Evolutionary conservation across 2,888 invertebrate genomes (phyloP).

Genomic region (Apotomis turbidana): DNA sequence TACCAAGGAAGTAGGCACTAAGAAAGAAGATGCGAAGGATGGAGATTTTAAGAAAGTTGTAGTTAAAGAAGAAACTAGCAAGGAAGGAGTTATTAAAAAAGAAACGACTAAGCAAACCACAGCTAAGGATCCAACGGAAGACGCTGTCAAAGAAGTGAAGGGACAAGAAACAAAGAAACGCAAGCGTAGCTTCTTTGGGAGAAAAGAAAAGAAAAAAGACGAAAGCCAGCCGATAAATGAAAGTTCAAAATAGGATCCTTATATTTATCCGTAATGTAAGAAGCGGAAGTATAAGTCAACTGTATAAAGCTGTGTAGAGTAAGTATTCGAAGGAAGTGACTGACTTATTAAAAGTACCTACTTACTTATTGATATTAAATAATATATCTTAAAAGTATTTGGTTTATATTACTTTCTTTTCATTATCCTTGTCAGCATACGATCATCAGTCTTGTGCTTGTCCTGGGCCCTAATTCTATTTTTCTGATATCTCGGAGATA

Average conservation of each 20-base stretch:
- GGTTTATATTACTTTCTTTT: too few relatives aligned
- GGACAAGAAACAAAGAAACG: slow-evolving; percentile 13
- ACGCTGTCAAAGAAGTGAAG: slow-evolving; percentile 9
- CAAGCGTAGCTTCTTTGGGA: slow-evolving; percentile 29
- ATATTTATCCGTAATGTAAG: neutral
- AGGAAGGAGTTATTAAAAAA: neutral
- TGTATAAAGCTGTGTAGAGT: too few relatives aligned
- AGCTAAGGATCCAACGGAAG: slow-evolving; percentile 6
- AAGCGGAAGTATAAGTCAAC: too few relatives aligned
- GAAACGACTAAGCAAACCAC: neutral
- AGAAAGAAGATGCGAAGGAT: neutral
- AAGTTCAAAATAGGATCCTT: neutral
- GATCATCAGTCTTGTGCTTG: too few relatives aligned
- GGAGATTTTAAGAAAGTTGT: neutral
- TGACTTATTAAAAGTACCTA: too few relatives aligned
- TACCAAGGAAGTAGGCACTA: neutral
- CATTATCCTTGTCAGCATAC: too few relatives aligned
- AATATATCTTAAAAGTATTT: too few relatives aligned
- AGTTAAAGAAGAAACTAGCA: neutral
- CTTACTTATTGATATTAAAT: too few relatives aligned
- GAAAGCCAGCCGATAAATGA: neutral
- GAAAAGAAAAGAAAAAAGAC: slow-evolving; percentile 29
- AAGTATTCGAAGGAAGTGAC: too few relatives aligned
- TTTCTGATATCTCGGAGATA: too few relatives aligned
- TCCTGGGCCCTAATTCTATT: too few relatives aligned